Base-by-base conservation (phyloP, 2,113 vertebrate genomes). In the Apaloderma vittatum region DNA sequence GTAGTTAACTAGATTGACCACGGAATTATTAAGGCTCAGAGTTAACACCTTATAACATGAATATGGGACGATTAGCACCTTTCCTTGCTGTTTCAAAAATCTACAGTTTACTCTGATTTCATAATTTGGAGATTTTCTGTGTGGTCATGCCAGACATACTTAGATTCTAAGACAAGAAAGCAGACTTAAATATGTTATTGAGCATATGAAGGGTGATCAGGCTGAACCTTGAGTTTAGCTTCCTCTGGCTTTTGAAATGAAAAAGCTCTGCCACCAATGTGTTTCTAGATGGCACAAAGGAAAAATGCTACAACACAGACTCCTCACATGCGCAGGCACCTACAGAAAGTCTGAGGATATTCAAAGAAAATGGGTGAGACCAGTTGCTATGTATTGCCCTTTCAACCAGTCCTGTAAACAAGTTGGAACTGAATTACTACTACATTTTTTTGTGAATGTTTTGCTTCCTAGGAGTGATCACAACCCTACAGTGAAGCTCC, bases 371-470 rank as follows among this genome's bases (percentile, higher is more conserved):
- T 2, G 11, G 7, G 8, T 76, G 71, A 91, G 70, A 76, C 45
- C 12, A 29, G 18, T 62, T 17, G 5, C 18, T 85, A 36, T 18
- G 18, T 72, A 43, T 48, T 91, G 11, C 49, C 30, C 36, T 90
- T 94, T 93, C 62, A 82, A 70, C 20, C 8, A 58, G 36, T 67
- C 61, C 49, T 55, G 26, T 58, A 54, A 89, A 58, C n/a, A 80
- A 83, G 58, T 79, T 93, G 72, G 21, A 86, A 92, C 5, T 6
- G 6, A 82, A 87, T 78, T 74, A 48, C 76, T 77, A 11, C 15
- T 82, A 49, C 46, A 23, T 58, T 95, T 93, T 93, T 94, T 86
- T 40, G 74, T 88, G 62, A 81, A 62, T 90, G 67, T 86, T 94
- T 67, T 90, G 45, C 58, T 95, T 46, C 51, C 12, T 72, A 37